These are phyloP conservation scores for Chymomyza costata DNA, from an alignment of 1,140 invertebrate genomes.

Conservation along the genomic window DNA sequence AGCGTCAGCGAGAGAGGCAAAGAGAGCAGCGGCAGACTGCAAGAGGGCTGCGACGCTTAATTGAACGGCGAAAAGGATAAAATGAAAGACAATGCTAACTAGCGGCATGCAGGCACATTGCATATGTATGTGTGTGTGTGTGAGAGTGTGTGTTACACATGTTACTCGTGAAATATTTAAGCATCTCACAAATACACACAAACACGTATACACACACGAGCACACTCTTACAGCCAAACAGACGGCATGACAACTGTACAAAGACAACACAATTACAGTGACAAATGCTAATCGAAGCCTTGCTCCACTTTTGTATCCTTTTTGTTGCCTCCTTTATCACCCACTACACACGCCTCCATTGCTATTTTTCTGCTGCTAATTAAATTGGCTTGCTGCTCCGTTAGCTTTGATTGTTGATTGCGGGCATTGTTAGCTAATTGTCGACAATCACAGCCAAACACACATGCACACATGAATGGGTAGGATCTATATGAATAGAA, in stretches of 20 bases:
- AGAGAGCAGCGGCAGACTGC: slow-evolving; percentile 14
- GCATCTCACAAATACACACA: no score
- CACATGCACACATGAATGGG: neutral
- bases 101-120: slow-evolving; percentile 1
- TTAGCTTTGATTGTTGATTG: neutral
- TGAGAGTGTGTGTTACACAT: slow-evolving; percentile 2
- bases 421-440: neutral
- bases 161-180: neutral
- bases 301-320: slow-evolving; percentile 8
- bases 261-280: slow-evolving; percentile 8
- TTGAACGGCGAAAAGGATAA: slow-evolving; percentile 54
- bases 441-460: neutral
- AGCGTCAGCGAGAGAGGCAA: slow-evolving; percentile 14
- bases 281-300: slow-evolving; percentile 25
- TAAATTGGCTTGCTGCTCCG: slow-evolving; percentile 22
- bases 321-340: no score
- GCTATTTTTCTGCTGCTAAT: slow-evolving; percentile 21
- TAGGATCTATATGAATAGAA: no score
- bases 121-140: neutral
- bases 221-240: no score
- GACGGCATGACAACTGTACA: neutral
- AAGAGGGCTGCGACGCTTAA: slow-evolving; percentile 41
- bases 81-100: slow-evolving; percentile 17
- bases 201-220: no score
- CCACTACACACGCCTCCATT: no score